Conservation (phyloP, 2,797 vertebrate genomes). For the Sardinella longiceps region DNA sequence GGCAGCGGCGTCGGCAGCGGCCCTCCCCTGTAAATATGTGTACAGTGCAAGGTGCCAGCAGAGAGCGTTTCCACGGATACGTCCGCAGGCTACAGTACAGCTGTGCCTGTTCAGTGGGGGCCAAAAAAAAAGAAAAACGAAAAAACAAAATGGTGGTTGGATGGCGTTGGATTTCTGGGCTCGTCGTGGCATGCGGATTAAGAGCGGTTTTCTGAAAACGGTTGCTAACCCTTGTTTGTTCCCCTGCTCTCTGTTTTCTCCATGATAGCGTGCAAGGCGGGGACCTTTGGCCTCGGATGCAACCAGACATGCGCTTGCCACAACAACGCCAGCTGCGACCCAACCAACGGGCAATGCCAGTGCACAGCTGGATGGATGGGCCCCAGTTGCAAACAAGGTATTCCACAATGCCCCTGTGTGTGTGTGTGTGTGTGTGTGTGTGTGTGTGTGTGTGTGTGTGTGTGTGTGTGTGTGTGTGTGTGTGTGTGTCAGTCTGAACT, state of each 20-base stretch:
- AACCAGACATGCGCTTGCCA: slow-evolving; percentile 74
- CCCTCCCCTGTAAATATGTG: slow-evolving; percentile 33
- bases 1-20: too few species aligned
- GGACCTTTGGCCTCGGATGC: slow-evolving; percentile 74
- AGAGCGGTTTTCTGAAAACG: background rate
- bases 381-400: slow-evolving; percentile 77
- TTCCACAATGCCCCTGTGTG: slow-evolving; percentile 4
- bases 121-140: background rate
- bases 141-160: background rate
- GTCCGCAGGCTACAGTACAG: slow-evolving; percentile 33
- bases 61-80: background rate
- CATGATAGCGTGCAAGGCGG: slow-evolving; percentile 70
- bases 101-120: slow-evolving; percentile 32
- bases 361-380: slow-evolving; percentile 80
- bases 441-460: slow-evolving; percentile 4
- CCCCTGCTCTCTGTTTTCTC: slow-evolving; percentile 8
- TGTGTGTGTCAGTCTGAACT: background rate
- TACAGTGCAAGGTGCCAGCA: background rate
- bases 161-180: slow-evolving; percentile 27
- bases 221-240: slow-evolving; percentile 26
- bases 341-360: slow-evolving; percentile 70
- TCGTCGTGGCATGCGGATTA: background rate
- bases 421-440: background rate
- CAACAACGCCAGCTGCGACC: slow-evolving; percentile 76
- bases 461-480: background rate